phyloP scores from a whole-genome alignment of 2,888 invertebrate species.

The Cantharis rufa region DNA sequence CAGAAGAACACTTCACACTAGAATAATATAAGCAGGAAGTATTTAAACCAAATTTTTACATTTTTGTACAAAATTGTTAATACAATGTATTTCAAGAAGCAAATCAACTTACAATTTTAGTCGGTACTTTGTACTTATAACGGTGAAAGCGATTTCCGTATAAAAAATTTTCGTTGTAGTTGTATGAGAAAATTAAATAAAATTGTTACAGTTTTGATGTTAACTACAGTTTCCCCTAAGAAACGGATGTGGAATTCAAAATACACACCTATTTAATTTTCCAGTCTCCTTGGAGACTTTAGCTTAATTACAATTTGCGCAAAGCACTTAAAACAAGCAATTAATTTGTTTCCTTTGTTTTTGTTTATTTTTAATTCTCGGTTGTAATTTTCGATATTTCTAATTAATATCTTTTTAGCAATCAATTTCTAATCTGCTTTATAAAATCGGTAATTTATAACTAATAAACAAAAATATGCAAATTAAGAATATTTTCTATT shows the following conservation, averaged over 20 bases:
- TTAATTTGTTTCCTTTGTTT: not conserved
- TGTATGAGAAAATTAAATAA: not conserved
- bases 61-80: not conserved
- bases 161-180: not conserved
- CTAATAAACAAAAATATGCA: not conserved
- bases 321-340: not conserved
- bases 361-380: not conserved
- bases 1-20: conserved; percentile 40
- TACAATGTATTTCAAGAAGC: not conserved
- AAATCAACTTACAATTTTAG: not conserved
- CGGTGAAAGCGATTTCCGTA: not conserved
- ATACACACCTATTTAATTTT: not conserved
- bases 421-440: not conserved
- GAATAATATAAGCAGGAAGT: conserved; percentile 26
- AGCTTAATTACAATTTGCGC: not conserved
- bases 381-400: not conserved
- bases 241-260: not conserved
- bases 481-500: not conserved
- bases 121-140: too few species aligned
- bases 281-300: not conserved
- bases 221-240: not conserved
- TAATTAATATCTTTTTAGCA: not conserved
- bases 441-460: not conserved
- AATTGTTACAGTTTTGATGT: not conserved
- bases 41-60: not conserved